Conservation (phyloP, 2,797 vertebrate genomes). For the Lacerta viridis region DNA sequence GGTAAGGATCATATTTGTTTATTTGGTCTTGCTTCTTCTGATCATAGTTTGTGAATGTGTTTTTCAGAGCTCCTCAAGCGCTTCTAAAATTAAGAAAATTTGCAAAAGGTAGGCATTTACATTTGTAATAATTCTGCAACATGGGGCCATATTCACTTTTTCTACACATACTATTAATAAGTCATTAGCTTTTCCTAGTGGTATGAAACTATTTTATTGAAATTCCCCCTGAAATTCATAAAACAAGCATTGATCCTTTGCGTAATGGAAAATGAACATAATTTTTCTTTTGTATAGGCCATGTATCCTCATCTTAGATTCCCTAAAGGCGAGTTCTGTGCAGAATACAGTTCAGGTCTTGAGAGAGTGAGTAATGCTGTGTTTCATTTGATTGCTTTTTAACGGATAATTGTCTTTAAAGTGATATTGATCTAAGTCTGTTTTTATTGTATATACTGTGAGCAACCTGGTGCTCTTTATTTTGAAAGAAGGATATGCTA, state of each 20-base stretch:
- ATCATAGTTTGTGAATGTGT: slow-evolving; percentile 48
- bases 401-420: neutral
- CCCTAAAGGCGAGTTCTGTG: slow-evolving; percentile 90
- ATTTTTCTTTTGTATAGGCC: slow-evolving; percentile 83
- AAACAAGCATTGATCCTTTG: neutral
- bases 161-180: neutral
- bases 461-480: too few relatives aligned
- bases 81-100: slow-evolving; percentile 79
- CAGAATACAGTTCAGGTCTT: slow-evolving; percentile 92
- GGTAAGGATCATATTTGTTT: neutral
- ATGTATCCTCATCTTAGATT: slow-evolving; percentile 97
- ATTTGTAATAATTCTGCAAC: slow-evolving; percentile 16
- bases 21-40: slow-evolving; percentile 33
- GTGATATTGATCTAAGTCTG: too few relatives aligned
- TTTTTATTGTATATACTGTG: too few relatives aligned
- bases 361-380: slow-evolving; percentile 90
- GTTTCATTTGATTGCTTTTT: slow-evolving; percentile 1
- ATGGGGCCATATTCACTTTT: neutral
- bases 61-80: slow-evolving; percentile 78
- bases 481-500: too few relatives aligned
- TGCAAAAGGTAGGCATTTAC: slow-evolving; percentile 87
- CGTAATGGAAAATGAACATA: slow-evolving; percentile 12
- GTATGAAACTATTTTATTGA: neutral
- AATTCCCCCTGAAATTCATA: neutral
- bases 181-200: neutral